Conservation (phyloP, 30 jellyfish, hydroid and myxozoan genomes). For the Catostylus mosaicus region DNA sequence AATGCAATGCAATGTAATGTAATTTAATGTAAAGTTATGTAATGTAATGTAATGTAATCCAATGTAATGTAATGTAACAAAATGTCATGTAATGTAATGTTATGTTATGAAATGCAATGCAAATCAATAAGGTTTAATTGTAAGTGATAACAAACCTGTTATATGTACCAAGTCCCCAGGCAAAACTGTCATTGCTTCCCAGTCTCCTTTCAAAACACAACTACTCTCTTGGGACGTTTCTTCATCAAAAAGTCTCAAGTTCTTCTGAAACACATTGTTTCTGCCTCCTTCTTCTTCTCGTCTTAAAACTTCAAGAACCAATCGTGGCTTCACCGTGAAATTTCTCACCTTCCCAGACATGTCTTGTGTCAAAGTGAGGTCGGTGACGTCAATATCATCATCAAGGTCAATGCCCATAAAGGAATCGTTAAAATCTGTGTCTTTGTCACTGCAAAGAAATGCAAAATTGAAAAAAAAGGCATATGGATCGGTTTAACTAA, state of each 20-base stretch:
- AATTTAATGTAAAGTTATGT: neutral
- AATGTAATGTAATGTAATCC: neutral
- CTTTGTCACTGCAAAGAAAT: neutral
- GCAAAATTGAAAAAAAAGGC: neutral
- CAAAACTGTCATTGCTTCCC: conserved; percentile 71
- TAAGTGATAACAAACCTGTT: conserved; percentile 80
- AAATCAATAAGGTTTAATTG: too few species aligned
- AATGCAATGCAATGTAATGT: neutral
- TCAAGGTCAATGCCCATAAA: neutral
- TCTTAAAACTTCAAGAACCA: conserved; percentile 60
- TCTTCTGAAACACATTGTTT: conserved; percentile 8
- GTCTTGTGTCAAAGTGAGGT: neutral
- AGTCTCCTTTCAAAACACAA: conserved; percentile 84
- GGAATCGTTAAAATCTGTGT: conserved; percentile 7
- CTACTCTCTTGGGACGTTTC: conserved; percentile 48
- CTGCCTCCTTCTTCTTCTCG: neutral
- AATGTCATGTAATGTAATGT: neutral
- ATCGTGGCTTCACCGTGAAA: conserved; percentile 23
- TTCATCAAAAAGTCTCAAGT: conserved; percentile 62
- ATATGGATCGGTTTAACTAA: neutral
- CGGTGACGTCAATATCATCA: neutral
- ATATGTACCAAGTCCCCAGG: conserved; percentile 79
- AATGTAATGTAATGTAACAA: neutral
- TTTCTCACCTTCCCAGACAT: neutral
- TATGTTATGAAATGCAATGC: neutral